These are phyloP conservation scores for Scaptomyza hsui DNA, from an alignment of 1,140 invertebrate genomes.

Conservation along the genomic window DNA sequence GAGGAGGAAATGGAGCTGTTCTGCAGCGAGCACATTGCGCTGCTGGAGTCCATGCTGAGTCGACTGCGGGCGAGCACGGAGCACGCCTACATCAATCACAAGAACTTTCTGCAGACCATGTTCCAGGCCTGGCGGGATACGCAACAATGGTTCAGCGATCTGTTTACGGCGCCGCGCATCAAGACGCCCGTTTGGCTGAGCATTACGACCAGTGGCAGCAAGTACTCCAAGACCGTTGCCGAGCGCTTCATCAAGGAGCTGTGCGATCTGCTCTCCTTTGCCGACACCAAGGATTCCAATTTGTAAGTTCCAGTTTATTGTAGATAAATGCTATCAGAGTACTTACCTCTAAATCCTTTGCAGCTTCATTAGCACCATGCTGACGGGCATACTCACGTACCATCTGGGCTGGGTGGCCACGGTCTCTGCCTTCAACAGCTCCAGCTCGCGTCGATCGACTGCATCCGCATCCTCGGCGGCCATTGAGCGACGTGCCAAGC, in stretches of 20 bases:
- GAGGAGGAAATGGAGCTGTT: constrained; percentile 87
- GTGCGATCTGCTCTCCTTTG: constrained; percentile 86
- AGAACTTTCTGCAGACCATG: constrained; percentile 84
- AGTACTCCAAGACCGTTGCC: constrained; percentile 84
- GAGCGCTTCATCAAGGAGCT: constrained; percentile 86
- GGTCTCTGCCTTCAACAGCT: constrained; percentile 84
- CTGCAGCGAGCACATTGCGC: constrained; percentile 91
- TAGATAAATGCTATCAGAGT: too few relatives aligned
- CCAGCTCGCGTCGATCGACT: constrained; percentile 42
- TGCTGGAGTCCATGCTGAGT: constrained; percentile 91
- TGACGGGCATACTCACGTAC: constrained; percentile 94
- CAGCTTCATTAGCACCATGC: constrained; percentile 95
- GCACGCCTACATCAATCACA: constrained; percentile 82
- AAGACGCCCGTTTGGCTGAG: constrained; percentile 88
- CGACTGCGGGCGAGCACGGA: constrained; percentile 88
- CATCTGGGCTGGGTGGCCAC: constrained; percentile 96
- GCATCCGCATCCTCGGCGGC: constrained; percentile 68
- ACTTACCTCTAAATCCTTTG: too few relatives aligned
- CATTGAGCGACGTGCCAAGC: constrained; percentile 76
- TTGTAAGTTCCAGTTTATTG: constrained; percentile 93
- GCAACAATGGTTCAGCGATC: constrained; percentile 86
- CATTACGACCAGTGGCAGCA: constrained; percentile 85
- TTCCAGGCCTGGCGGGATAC: constrained; percentile 85
- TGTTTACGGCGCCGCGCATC: constrained; percentile 88
- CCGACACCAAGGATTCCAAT: constrained; percentile 91